Conservation (phyloP, 2,888 invertebrate genomes). For the Trypoxylon attenuatum region DNA sequence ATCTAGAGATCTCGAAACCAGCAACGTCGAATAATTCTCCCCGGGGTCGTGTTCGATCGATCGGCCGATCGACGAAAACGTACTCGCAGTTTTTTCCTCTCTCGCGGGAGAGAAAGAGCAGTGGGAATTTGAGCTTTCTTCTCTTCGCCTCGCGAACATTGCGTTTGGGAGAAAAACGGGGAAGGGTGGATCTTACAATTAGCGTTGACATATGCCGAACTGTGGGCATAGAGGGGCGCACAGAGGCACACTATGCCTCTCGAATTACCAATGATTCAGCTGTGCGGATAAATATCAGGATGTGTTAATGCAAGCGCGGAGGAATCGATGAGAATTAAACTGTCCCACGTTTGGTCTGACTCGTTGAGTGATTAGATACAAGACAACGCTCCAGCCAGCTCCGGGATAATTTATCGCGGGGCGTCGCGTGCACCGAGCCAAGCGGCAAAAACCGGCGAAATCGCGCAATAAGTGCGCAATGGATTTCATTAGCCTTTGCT, state of each 20-base stretch:
- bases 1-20: conserved; percentile 38
- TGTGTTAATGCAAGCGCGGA: neutral
- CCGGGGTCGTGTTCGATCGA: conserved; percentile 7
- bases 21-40: conserved; percentile 37
- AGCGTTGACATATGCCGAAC: conserved; percentile 3
- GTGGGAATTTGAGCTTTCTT: neutral
- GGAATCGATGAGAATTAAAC: neutral
- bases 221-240: too few relatives aligned
- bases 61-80: conserved; percentile 28
- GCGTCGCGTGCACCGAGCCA: too few relatives aligned
- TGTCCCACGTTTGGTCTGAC: too few relatives aligned
- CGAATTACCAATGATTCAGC: conserved; percentile 4
- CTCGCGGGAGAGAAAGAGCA: neutral
- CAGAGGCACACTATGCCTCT: too few relatives aligned
- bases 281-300: conserved; percentile 4
- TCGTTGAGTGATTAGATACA: too few relatives aligned
- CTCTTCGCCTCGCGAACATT: neutral
- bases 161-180: neutral
- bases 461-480: too few relatives aligned
- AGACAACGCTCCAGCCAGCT: too few relatives aligned
- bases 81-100: conserved; percentile 12
- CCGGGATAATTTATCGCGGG: too few relatives aligned
- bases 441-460: too few relatives aligned
- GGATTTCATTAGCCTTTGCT: too few relatives aligned
- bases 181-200: conserved; percentile 7